Conservation (phyloP, 2,113 vertebrate genomes). For the Trichechus manatus region DNA sequence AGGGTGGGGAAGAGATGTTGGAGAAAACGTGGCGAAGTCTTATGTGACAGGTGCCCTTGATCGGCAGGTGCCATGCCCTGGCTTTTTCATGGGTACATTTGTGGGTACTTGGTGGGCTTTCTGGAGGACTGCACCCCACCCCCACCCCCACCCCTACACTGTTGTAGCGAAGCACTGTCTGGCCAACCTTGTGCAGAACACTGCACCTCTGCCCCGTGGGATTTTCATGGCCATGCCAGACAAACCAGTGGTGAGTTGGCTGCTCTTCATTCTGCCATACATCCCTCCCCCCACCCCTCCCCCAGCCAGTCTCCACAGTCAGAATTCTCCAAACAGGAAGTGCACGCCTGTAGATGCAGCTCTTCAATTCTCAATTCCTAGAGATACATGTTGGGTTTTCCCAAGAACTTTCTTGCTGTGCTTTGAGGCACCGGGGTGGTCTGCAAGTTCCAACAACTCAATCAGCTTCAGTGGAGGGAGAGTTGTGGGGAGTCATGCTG, state of each 20-base stretch:
- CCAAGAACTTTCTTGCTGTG: neutral
- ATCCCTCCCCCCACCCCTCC: neutral
- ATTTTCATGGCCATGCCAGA: neutral
- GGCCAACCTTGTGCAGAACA: neutral
- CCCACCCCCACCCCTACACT: neutral
- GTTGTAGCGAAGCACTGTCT: neutral
- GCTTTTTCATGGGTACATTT: neutral
- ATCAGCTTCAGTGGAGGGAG: neutral
- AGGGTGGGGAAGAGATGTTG: neutral
- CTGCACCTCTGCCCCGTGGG: neutral
- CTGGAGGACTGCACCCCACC: neutral
- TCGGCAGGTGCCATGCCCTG: neutral
- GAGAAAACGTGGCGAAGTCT: neutral
- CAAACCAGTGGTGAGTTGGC: neutral
- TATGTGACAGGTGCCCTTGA: neutral
- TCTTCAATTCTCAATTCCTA: neutral
- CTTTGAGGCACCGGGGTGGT: neutral
- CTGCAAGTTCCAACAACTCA: neutral
- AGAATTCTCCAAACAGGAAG: slow-evolving; percentile 31
- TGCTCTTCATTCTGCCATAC: neutral
- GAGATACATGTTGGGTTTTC: neutral
- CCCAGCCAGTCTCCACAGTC: neutral
- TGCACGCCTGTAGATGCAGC: neutral
- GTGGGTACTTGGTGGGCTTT: neutral
- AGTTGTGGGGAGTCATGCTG: neutral